Base-by-base conservation (phyloP, 2,797 vertebrate species). In the Chelidonichthys spinosus region DNA sequence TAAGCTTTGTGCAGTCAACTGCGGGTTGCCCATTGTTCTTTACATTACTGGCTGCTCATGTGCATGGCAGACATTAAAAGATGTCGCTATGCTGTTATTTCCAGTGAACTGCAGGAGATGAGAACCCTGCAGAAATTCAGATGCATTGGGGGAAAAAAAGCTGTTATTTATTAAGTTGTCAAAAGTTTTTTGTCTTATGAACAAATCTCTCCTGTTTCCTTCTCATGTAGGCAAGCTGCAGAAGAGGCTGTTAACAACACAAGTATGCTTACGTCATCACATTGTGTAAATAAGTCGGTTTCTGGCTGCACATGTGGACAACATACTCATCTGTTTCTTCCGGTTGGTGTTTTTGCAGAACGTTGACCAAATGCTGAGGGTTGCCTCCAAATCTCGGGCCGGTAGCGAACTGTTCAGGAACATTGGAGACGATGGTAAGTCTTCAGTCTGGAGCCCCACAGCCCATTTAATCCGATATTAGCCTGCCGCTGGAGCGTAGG, bases 401-500 rank as follows among this genome's bases (percentile, higher is more conserved):
- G 96, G 96, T 77, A 93, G 90, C 2, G 93, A 89, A 3, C 95
- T 98, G 91, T 99, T 99, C 92, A 95, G 97, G 92, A 92, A 88
- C 66, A 91, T 98, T 11, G 97, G 96, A 43, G 97, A 99, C 93
- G 94, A 96, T 81, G 98, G 98, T 99, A 90, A 93, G 89, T 78
- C n/a, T 7, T 33, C 46, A 32, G 10, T 40, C 53, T 49, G 11
- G 25, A 25, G 25, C 25, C 25, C 25, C n/a, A n/a, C n/a, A n/a
- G n/a, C n/a, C n/a, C 25, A 25, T 25, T 25, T 25, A 25, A 25
- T 25, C 25, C 2, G 25, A 25, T 25, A 25, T 25, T 25, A 25
- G 25, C 25, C 25, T 25, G 25, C 25, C 25, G 25, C 25, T 25
- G 25, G 25, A 25, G 25, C 25, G 2, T 25, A 25, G 25, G 25